Evolutionary conservation across 2,888 invertebrate genomes (phyloP).

Genomic region (Cephus pulcher): DNA sequence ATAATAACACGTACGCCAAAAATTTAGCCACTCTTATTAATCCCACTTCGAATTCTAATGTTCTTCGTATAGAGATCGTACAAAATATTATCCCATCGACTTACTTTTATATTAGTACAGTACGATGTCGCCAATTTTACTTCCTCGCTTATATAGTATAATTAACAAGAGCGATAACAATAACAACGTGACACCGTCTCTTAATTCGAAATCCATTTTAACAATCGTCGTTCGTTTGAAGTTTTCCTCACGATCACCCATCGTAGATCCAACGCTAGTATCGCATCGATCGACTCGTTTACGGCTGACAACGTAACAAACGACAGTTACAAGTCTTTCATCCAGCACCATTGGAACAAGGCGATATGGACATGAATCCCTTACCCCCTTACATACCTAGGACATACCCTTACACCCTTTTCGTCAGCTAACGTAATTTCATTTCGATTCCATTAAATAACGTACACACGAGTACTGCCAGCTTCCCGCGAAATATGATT

Average conservation of each 20-base stretch:
- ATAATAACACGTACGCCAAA: not conserved
- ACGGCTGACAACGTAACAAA: not conserved
- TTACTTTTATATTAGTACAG: not conserved
- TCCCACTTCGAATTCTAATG: constrained; percentile 1
- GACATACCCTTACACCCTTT: not conserved
- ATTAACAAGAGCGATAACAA: constrained; percentile 50
- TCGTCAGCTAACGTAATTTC: not conserved
- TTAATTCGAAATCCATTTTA: not conserved
- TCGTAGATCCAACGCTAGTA: not conserved
- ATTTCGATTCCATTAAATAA: not conserved
- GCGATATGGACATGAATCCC: not conserved
- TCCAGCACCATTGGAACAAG: not conserved
- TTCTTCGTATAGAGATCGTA: constrained; percentile 34
- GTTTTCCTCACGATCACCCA: not conserved
- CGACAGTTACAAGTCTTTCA: not conserved
- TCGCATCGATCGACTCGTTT: not conserved
- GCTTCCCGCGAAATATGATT: not conserved
- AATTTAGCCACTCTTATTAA: constrained; percentile 5
- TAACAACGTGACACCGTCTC: constrained; percentile 38
- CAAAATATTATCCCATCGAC: constrained; percentile 45
- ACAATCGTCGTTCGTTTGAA: not conserved
- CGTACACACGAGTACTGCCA: not conserved
- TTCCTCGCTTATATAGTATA: constrained; percentile 45
- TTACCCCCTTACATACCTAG: too few species aligned
- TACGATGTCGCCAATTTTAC: constrained; percentile 15